These are phyloP conservation scores for Taurulus bubalis DNA, from an alignment of 2,113 vertebrate genomes.

Conservation along the genomic window DNA sequence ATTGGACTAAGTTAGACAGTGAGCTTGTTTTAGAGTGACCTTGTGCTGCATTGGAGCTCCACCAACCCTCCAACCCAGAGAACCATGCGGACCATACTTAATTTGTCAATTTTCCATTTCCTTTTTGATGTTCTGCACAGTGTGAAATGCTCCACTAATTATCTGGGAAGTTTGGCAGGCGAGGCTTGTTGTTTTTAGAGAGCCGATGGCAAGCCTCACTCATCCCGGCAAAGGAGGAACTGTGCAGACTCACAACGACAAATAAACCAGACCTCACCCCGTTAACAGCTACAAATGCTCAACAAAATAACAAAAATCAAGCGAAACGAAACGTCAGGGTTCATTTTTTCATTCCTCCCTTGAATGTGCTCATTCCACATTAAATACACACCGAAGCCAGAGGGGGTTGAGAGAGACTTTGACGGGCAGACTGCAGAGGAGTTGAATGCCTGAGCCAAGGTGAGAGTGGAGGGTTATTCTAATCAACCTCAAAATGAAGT, in stretches of 20 bases:
- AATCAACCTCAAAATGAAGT: slow-evolving; percentile 82
- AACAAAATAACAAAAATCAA: slow-evolving; percentile 58
- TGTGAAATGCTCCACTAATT: slow-evolving; percentile 84
- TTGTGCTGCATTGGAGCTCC: slow-evolving; percentile 43
- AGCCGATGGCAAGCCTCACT: slow-evolving; percentile 77
- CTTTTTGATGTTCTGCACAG: slow-evolving; percentile 79
- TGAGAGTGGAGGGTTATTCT: slow-evolving; percentile 75
- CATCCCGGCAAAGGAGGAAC: slow-evolving; percentile 64
- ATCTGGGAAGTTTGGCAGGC: slow-evolving; percentile 80
- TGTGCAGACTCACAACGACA: slow-evolving; percentile 76
- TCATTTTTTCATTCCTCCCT: slow-evolving; percentile 36
- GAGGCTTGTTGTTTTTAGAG: slow-evolving; percentile 78
- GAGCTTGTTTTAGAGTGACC: slow-evolving; percentile 51
- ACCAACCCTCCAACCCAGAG: slow-evolving; percentile 36
- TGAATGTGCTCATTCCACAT: slow-evolving; percentile 61
- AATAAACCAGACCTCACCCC: slow-evolving; percentile 49
- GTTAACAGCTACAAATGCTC: slow-evolving; percentile 48
- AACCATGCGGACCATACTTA: slow-evolving; percentile 38
- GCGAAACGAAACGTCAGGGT: slow-evolving; percentile 63
- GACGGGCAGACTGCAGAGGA: slow-evolving; percentile 60
- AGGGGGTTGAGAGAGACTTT: slow-evolving; percentile 50
- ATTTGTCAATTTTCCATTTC: slow-evolving; percentile 76
- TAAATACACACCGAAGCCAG: slow-evolving; percentile 45
- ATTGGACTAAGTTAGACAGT: slow-evolving; percentile 24
- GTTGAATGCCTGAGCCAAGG: slow-evolving; percentile 65